Evolutionary conservation across 2,797 vertebrate genomes (phyloP).

Genomic region (Peromyscus nudipes): DNA sequence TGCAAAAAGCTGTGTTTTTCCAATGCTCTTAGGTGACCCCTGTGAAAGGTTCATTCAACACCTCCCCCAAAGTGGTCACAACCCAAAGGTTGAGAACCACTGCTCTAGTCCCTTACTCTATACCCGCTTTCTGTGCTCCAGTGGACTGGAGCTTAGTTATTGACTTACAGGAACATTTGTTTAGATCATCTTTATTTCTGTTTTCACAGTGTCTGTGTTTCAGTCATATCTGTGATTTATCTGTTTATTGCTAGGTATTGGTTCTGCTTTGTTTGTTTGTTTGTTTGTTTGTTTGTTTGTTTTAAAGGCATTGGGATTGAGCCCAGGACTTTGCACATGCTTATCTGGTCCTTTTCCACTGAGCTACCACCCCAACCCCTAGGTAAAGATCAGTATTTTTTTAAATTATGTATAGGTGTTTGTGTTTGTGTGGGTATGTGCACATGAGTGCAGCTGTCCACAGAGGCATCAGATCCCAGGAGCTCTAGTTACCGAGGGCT

Average conservation of each 20-base stretch:
- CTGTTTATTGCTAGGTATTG: background rate
- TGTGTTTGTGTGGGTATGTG: background rate
- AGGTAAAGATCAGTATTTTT: background rate
- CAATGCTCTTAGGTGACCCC: background rate
- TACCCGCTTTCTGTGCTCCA: background rate
- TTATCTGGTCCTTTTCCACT: background rate
- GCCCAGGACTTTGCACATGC: background rate
- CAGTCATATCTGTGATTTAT: background rate
- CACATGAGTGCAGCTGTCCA: background rate
- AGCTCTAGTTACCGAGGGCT: background rate
- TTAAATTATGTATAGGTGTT: background rate
- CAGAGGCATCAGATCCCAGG: background rate
- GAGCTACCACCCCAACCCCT: background rate
- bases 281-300: background rate
- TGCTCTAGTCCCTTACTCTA: background rate
- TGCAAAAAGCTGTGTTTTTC: background rate
- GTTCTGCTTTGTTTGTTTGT: background rate
- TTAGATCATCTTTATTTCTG: background rate
- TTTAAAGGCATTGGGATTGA: background rate
- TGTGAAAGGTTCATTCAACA: background rate
- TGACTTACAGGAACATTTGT: background rate
- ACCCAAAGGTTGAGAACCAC: background rate
- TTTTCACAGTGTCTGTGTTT: slow-evolving; percentile 2
- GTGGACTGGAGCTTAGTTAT: background rate
- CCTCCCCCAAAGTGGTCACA: background rate